Base-by-base conservation (phyloP, 2,888 invertebrate genomes). In the Choristoneura rosaceana region DNA sequence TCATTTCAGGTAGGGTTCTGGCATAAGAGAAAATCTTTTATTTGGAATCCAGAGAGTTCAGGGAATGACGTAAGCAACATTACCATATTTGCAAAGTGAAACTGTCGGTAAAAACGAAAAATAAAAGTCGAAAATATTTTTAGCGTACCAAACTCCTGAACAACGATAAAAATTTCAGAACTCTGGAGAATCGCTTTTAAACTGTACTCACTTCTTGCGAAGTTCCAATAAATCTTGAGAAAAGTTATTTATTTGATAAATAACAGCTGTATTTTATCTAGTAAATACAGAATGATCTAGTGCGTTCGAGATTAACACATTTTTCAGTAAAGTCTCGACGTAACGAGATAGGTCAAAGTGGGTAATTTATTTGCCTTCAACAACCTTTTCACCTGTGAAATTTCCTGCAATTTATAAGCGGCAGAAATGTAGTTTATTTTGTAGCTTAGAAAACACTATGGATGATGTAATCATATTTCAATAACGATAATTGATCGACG, bases 231-330 rank as follows among this genome's bases (percentile, higher is more conserved):
- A n/a, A 58, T 66, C 14, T 47, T n/a, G 7, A 63, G 45, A 66
- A 41, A 66, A 9, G 14, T 41, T 55, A 58, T 66, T 66, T 43
- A 14, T 17, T 25, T 43, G 43, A 66, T 66, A 66, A 58, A 66
- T 66, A 58, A 66, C 66, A 43, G 55, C 17, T 58, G 41, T 25
- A 52, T 17, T 55, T 55, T 61, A 45, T 14, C 50, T 50, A 10
- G 10, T 61, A 67, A 55, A 62, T 45, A n/a, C 47, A 50, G 14
- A 33, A 63, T 63, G 71, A 71, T 50, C 15, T 25, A 71, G 62
- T 33, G 55, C 10, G 67, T 61, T 15, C 43, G 14, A 68, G 63
- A 71, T 68, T 55, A 71, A 68, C 12, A 50, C 63, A 68, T 71
- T 71, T 71, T 58, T 71, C 67, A 68, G 47, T 15, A 15, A 25